A percentile compares a stretch with the other conserved stretches of the same genome.
phyloP scores from a whole-genome alignment of 2,113 vertebrate genomes.

The Columbina picui region DNA sequence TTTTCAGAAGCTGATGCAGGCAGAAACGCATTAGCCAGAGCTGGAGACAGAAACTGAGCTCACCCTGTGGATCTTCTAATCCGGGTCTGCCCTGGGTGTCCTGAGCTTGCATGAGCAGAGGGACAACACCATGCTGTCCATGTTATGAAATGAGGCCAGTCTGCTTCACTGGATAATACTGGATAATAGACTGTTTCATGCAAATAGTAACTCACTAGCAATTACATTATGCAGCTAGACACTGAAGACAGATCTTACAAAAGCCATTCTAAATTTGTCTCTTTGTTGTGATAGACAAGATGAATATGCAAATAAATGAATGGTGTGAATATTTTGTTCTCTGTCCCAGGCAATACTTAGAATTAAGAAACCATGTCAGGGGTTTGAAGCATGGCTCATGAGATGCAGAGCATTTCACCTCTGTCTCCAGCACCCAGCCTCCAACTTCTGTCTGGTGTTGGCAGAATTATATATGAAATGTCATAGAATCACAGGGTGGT shows the following conservation, averaged over 20 bases:
- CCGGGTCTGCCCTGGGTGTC: not conserved
- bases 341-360: not conserved
- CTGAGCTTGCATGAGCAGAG: not conserved
- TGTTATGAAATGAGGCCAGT: not conserved
- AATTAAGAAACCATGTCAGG: not conserved
- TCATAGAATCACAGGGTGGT: no score
- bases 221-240: not conserved
- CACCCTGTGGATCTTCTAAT: fast-evolving
- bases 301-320: constrained; percentile 32
- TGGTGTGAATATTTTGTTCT: constrained; percentile 17
- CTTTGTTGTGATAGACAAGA: constrained; percentile 13
- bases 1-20: not conserved
- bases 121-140: not conserved
- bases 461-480: not conserved
- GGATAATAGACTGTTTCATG: not conserved
- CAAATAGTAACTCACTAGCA: not conserved
- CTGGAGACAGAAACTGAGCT: not conserved
- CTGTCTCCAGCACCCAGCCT: not conserved
- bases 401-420: not conserved
- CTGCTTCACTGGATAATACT: not conserved
- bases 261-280: constrained; percentile 19
- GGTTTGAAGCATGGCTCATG: not conserved
- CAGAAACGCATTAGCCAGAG: not conserved
- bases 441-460: not conserved
- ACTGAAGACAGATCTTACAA: not conserved